Conservation (phyloP, 2,888 invertebrate genomes). For the Euphydryas editha region DNA sequence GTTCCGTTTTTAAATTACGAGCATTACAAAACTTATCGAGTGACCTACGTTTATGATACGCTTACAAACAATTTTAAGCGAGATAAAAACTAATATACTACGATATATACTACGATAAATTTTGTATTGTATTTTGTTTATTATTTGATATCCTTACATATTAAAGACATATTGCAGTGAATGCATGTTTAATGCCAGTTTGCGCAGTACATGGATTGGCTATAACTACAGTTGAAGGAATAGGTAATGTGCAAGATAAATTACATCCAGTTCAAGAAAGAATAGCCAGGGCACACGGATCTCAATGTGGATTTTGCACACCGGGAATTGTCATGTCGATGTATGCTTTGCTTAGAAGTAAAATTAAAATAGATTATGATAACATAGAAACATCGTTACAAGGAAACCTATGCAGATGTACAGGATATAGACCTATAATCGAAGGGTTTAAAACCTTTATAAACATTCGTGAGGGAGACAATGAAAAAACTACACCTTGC, state of each 20-base stretch:
- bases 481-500: conserved; percentile 64
- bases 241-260: conserved; percentile 90
- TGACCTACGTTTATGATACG: too few species aligned
- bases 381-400: conserved; percentile 92
- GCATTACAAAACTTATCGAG: too few species aligned
- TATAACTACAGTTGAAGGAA: conserved; percentile 96
- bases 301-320: conserved; percentile 98
- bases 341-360: conserved; percentile 92
- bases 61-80: too few species aligned
- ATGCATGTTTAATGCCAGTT: conserved; percentile 95
- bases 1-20: too few species aligned
- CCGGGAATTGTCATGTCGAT: conserved; percentile 99
- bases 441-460: conserved; percentile 95
- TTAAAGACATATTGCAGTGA: conserved; percentile 90
- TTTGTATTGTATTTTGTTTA: too few species aligned
- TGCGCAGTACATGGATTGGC: conserved; percentile 94
- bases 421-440: conserved; percentile 96
- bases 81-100: too few species aligned
- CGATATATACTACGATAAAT: too few species aligned
- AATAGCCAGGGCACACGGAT: conserved; percentile 95
- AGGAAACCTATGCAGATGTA: conserved; percentile 95
- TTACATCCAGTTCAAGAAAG: conserved; percentile 95
- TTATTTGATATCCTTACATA: conserved; percentile 16
- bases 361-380: conserved; percentile 87
- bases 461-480: conserved; percentile 86